Evolutionary conservation across 2,797 vertebrate species (phyloP), one percentile per base, ranked within the genome.

Genomic region (Tokudaia muenninki): DNA sequence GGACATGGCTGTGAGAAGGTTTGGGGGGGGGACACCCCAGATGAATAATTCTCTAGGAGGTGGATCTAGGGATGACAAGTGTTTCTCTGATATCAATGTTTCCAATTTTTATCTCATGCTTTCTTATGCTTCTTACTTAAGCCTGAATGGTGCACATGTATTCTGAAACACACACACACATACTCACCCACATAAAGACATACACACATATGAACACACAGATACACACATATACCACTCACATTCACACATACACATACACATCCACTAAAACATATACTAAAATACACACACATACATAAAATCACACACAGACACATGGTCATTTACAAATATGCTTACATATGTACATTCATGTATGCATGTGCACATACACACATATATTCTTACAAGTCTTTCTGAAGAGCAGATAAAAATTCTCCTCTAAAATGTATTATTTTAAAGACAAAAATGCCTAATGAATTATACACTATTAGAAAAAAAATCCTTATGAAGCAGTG

Each of bases 381-480:
- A 87, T 74, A 72, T n/a, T 61, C 87, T 80, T 50, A 77, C 63
- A 82, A 81, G 29, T 70, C 78, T 87, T 92, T 47, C 81, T 81
- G 12, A 80, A 80, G 14, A 77, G 26, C n/a, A 70, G 11, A 61
- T 29, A 77, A 80, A 89, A 52, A 4, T 22, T 6, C 41, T 47
- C 72, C 92, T 86, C 78, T 21, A 37, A 41, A 31, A 79, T 59
- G 41, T 13, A 72, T 16, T 52, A 70, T 65, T 72, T 77, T 78
- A 77, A 90, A 61, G 26, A 72, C 19, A 88, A 88, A 79, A 63
- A 67, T 31, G n/a, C 14, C 26, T 26, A 67, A 67, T 84, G 47
- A 50, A 57, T 57, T 34, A 67, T 14, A 34, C 14, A n/a, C 41
- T 59, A 8, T 82, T 72, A 70, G 52, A 88, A 86, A 55, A 91